phyloP scores from a whole-genome alignment of 2,888 invertebrate genomes.

The Anthrax anthrax region DNA sequence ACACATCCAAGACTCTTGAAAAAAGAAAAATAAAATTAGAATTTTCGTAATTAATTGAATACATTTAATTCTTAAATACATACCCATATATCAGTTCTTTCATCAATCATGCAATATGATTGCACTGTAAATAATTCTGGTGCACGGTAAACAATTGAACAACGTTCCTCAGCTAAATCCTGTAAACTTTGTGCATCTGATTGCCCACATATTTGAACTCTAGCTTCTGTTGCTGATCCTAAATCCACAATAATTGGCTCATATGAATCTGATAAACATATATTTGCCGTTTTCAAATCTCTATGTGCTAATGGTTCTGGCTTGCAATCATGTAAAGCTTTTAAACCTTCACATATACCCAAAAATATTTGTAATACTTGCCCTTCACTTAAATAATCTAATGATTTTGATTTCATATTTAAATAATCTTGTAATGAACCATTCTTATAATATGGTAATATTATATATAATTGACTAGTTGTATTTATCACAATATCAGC shows the following conservation, averaged over 20 bases:
- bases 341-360: slow-evolving; percentile 59
- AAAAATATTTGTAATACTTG: slow-evolving; percentile 55
- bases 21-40: neutral
- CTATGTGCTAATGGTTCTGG: slow-evolving; percentile 66
- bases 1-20: slow-evolving; percentile 69
- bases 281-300: slow-evolving; percentile 75
- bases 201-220: slow-evolving; percentile 46
- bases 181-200: slow-evolving; percentile 55
- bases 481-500: slow-evolving; percentile 51
- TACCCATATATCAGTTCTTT: slow-evolving; percentile 73
- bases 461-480: slow-evolving; percentile 55
- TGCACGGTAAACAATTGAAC: slow-evolving; percentile 77
- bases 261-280: slow-evolving; percentile 56
- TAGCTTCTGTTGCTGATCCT: slow-evolving; percentile 51
- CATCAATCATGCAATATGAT: slow-evolving; percentile 63
- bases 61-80: neutral
- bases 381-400: slow-evolving; percentile 45
- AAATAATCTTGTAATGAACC: slow-evolving; percentile 62
- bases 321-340: slow-evolving; percentile 55
- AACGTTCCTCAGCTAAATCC: slow-evolving; percentile 69
- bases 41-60: neutral
- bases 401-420: slow-evolving; percentile 40
- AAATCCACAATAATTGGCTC: slow-evolving; percentile 71
- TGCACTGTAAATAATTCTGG: slow-evolving; percentile 80
- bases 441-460: slow-evolving; percentile 63